Evolutionary conservation across 2,888 invertebrate species (phyloP).

Genomic region (Nematopogon swammerdamellus): DNA sequence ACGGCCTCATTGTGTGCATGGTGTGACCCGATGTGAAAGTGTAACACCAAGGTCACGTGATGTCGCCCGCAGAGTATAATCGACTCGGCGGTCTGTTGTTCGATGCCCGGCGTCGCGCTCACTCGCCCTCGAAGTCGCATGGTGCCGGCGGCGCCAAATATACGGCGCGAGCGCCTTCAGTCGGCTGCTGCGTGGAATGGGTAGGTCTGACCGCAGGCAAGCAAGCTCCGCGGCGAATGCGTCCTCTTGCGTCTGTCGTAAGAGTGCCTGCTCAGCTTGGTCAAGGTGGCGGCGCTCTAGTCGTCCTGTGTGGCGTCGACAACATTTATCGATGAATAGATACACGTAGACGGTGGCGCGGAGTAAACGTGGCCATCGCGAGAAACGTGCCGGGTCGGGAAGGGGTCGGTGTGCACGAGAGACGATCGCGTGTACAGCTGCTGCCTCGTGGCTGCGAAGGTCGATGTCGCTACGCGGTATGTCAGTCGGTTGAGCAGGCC

Average conservation of each 20-base stretch:
- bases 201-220: neutral
- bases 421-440: neutral
- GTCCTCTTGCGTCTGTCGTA: neutral
- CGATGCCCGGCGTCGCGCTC: neutral
- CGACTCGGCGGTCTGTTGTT: neutral
- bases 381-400: neutral
- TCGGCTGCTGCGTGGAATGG: neutral
- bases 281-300: neutral
- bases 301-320: neutral
- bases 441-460: neutral
- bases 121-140: slow-evolving; percentile 3
- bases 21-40: slow-evolving; percentile 3
- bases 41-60: slow-evolving; percentile 5
- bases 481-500: slow-evolving; percentile 1
- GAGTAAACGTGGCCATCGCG: neutral
- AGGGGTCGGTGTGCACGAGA: neutral
- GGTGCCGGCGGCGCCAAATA: neutral
- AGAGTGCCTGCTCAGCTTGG: neutral
- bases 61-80: slow-evolving; percentile 9
- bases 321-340: neutral
- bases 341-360: neutral
- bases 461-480: neutral
- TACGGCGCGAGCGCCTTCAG: neutral
- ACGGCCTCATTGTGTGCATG: slow-evolving; percentile 8
- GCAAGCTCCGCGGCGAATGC: neutral